Conservation (phyloP, 2,113 vertebrate species). For the Psilopsiagon aurifrons region DNA sequence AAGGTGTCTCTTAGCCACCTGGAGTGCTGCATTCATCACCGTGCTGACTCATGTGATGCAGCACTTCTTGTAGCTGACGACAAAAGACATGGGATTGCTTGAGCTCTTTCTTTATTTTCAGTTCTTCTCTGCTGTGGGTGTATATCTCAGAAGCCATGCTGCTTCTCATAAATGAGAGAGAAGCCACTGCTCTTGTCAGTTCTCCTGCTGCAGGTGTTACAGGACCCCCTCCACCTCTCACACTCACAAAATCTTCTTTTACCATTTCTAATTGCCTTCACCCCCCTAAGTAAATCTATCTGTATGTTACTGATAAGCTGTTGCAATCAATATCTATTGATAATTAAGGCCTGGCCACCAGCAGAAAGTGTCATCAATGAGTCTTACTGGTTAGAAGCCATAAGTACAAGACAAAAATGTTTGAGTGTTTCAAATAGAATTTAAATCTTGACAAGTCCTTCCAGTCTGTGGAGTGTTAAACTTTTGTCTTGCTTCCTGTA, state of each 20-base stretch:
- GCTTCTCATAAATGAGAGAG: fast-evolving
- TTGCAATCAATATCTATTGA: not conserved
- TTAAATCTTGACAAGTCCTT: not conserved
- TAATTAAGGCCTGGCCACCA: not conserved
- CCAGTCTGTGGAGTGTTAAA: not conserved
- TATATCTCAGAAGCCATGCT: not conserved
- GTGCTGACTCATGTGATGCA: not conserved
- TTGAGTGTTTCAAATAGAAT: not conserved
- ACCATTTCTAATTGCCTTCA: not conserved
- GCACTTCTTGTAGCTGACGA: not conserved
- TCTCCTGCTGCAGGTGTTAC: not conserved
- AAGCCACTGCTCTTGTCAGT: not conserved
- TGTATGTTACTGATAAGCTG: not conserved
- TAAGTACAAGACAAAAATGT: not conserved
- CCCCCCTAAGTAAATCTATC: not conserved
- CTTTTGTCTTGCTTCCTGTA: not conserved
- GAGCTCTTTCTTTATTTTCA: fast-evolving
- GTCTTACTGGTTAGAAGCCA: not conserved
- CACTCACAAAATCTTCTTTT: not conserved
- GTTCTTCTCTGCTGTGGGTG: not conserved
- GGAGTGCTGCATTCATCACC: not conserved
- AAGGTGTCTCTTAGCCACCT: not conserved
- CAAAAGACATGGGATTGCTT: not conserved
- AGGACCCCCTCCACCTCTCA: not conserved
- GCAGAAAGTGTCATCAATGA: not conserved